Conservation (phyloP, 2,797 vertebrate genomes). For the Pseudomugil gertrudae region DNA sequence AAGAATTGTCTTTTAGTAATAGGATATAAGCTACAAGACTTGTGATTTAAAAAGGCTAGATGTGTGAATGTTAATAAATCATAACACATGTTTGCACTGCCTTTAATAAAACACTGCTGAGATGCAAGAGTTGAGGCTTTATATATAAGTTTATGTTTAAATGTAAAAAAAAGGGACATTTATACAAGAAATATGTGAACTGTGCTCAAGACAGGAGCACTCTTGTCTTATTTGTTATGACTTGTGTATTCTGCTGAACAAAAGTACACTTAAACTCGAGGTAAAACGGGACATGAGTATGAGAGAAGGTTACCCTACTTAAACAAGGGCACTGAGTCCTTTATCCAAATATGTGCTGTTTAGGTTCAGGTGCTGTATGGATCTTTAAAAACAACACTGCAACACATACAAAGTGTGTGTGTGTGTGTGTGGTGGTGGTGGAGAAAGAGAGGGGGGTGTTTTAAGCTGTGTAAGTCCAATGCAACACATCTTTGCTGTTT, state of each 20-base stretch:
- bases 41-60: too few relatives aligned
- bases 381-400: constrained; percentile 12
- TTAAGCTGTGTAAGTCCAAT: not conserved
- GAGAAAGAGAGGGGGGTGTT: not conserved
- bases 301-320: constrained; percentile 56
- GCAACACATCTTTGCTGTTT: not conserved
- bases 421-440: not conserved
- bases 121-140: not conserved
- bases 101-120: not conserved
- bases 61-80: not conserved
- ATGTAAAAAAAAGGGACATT: too few relatives aligned
- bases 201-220: not conserved
- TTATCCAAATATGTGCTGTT: constrained; percentile 52
- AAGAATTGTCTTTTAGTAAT: not conserved
- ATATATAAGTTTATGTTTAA: not conserved
- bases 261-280: constrained; percentile 2
- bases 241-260: constrained; percentile 5
- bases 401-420: not conserved
- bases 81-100: not conserved
- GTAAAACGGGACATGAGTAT: constrained; percentile 43
- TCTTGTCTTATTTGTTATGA: not conserved
- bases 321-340: constrained; percentile 56
- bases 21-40: not conserved
- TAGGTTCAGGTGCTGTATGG: constrained; percentile 22
- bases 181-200: constrained; percentile 7